Percentiles rank a stretch among this genome's conserved stretches.
Evolutionary conservation across 2,888 invertebrate species (phyloP).

Genomic region (Trichogramma dendrolimi): DNA sequence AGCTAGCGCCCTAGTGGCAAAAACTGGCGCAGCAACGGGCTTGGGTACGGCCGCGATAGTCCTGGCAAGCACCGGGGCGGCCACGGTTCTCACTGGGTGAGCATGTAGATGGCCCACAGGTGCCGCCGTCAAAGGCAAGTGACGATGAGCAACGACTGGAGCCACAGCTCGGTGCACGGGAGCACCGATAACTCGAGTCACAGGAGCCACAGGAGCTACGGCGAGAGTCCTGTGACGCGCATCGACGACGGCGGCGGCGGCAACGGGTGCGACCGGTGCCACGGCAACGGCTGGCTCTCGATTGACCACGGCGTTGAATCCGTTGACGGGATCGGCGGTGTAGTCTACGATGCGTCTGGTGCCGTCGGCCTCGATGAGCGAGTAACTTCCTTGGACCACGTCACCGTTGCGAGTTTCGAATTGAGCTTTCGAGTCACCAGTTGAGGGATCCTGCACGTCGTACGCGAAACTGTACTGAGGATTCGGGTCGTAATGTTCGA

Average conservation of each 20-base stretch:
- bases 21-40: constrained; percentile 22
- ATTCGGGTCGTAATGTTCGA: constrained; percentile 42
- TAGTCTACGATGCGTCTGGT: constrained; percentile 46
- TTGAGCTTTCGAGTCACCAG: constrained; percentile 48
- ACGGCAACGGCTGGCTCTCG: constrained; percentile 26
- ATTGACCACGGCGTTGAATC: constrained; percentile 30
- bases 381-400: constrained; percentile 47
- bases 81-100: neutral
- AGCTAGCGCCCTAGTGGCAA: constrained; percentile 1
- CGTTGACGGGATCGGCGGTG: constrained; percentile 41
- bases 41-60: constrained; percentile 7
- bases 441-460: constrained; percentile 46
- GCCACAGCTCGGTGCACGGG: constrained; percentile 6
- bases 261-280: constrained; percentile 18
- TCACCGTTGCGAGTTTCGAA: constrained; percentile 47
- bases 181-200: constrained; percentile 9
- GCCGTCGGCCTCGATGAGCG: constrained; percentile 47
- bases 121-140: constrained; percentile 10
- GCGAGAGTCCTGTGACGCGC: constrained; percentile 17
- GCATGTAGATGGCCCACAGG: neutral
- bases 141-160: constrained; percentile 3
- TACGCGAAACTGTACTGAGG: constrained; percentile 47
- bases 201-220: constrained; percentile 15
- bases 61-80: neutral
- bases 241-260: constrained; percentile 20